These are phyloP conservation scores for Helleia helle DNA, from an alignment of 2,888 invertebrate species.

Conservation along the genomic window DNA sequence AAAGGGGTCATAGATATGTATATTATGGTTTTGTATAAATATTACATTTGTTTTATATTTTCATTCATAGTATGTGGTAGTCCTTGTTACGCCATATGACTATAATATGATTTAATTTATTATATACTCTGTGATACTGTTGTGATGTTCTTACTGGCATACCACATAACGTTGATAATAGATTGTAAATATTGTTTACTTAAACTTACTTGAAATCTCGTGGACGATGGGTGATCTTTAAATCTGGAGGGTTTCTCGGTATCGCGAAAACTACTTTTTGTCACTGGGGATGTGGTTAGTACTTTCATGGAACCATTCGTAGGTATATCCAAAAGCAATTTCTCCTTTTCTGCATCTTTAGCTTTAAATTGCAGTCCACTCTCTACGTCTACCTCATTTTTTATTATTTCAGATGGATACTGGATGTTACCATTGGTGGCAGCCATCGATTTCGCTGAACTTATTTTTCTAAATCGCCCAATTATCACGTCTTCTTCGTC, in stretches of 20 bases:
- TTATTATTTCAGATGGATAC: constrained; percentile 48
- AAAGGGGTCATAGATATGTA: too few relatives aligned
- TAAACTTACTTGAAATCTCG: constrained; percentile 73
- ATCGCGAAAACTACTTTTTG: constrained; percentile 78
- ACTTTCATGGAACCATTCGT: constrained; percentile 32
- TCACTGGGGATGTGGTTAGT: constrained; percentile 41
- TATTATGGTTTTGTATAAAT: too few relatives aligned
- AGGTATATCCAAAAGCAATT: constrained; percentile 34
- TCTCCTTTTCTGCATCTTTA: constrained; percentile 45
- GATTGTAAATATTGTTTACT: too few relatives aligned
- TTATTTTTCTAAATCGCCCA: constrained; percentile 65
- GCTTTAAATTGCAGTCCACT: constrained; percentile 49
- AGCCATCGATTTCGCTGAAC: constrained; percentile 70
- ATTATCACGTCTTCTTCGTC: constrained; percentile 68
- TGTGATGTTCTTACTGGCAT: too few relatives aligned
- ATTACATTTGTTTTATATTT: too few relatives aligned
- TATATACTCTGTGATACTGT: too few relatives aligned
- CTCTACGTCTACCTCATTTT: constrained; percentile 44
- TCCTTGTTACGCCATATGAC: too few relatives aligned
- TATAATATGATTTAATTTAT: too few relatives aligned
- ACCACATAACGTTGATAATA: too few relatives aligned
- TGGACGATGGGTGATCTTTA: constrained; percentile 74
- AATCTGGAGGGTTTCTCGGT: constrained; percentile 76
- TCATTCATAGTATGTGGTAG: too few relatives aligned
- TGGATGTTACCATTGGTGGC: constrained; percentile 66